Evolutionary conservation across 2,113 vertebrate genomes (phyloP), one percentile per base, ranked within the genome.

Genomic region (Onychorhynchus coronatus): DNA sequence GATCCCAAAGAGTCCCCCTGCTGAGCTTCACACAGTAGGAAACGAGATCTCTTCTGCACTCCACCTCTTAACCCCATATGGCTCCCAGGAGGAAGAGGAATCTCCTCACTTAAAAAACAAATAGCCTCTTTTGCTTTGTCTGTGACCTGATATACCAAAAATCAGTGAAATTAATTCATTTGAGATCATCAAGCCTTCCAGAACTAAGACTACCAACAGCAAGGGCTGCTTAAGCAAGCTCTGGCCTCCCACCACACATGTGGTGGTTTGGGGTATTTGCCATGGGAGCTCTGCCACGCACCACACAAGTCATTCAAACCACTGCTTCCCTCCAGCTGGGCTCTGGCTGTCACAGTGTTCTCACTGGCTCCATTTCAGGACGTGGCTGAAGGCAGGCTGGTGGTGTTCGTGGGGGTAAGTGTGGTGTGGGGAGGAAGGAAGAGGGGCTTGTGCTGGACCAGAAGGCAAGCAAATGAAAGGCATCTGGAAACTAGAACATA

Each of bases 401-500:
- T 55, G 71, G 77, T 37, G 39, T 56, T 31, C 87, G 42, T 3
- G 1, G 21, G 24, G 31, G 14, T 47, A 80, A 75, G n/a, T 0
- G 2, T 28, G 72, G 39, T 5, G 0, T 44, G 50, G 35, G 42
- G 42, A 85, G 28, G 52, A 68, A 75, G 41, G n/a, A 91, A 44
- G 46, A 85, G 35, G 12, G 86, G 72, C 42, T 91, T 0, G 0
- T 25, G 47, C 49, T 81, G 65, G 75, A 73, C 39, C 76, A 95
- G 89, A 35, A 0, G 0, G 33, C 6, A 9, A 89, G 80, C 76
- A 85, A 91, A 84, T 2, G 8, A 59, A 88, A 92, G 49, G 49
- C 13, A 95, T 78, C 59, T 78, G 80, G 86, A 95, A 95, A 95
- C 59, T 31, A 63, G 72, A 89, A 47, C 39, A 56, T 76, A 74